These are phyloP conservation scores for Microplitis manilae DNA, from an alignment of 2,888 invertebrate genomes.

Conservation along the genomic window DNA sequence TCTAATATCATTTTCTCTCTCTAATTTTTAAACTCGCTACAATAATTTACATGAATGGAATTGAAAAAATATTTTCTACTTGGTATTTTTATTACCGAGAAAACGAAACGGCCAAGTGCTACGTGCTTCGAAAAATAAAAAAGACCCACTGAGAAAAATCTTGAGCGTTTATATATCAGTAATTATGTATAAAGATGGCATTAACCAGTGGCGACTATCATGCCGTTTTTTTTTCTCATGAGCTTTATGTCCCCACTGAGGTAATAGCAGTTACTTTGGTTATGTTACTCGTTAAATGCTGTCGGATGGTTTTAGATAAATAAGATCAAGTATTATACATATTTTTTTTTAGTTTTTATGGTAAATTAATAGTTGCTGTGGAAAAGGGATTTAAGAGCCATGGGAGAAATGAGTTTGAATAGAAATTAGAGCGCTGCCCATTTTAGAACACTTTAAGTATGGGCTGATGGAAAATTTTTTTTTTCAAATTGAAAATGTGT, in stretches of 20 bases:
- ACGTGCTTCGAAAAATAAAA: conserved; percentile 13
- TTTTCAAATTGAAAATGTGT: too few species aligned
- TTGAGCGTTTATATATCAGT: conserved; percentile 67
- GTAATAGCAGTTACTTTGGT: too few species aligned
- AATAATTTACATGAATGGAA: conserved; percentile 72
- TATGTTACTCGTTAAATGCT: too few species aligned
- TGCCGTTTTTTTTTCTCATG: conserved; percentile 28
- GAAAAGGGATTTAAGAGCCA: too few species aligned
- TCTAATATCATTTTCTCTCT: background rate
- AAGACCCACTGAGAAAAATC: conserved; percentile 55
- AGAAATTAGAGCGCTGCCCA: too few species aligned
- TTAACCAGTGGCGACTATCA: conserved; percentile 24
- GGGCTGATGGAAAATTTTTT: too few species aligned
- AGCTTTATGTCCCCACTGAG: conserved; percentile 5
- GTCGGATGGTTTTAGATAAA: too few species aligned
- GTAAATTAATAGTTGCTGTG: too few species aligned
- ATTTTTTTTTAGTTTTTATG: too few species aligned
- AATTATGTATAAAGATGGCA: conserved; percentile 69
- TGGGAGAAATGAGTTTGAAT: too few species aligned
- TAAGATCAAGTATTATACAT: too few species aligned
- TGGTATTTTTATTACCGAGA: conserved; percentile 41
- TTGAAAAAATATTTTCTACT: conserved; percentile 65
- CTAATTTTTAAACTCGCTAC: conserved; percentile 58
- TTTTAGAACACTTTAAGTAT: too few species aligned
- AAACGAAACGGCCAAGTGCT: conserved; percentile 41